Conservation (phyloP, 2,888 invertebrate genomes). For the Apotomis betuletana region DNA sequence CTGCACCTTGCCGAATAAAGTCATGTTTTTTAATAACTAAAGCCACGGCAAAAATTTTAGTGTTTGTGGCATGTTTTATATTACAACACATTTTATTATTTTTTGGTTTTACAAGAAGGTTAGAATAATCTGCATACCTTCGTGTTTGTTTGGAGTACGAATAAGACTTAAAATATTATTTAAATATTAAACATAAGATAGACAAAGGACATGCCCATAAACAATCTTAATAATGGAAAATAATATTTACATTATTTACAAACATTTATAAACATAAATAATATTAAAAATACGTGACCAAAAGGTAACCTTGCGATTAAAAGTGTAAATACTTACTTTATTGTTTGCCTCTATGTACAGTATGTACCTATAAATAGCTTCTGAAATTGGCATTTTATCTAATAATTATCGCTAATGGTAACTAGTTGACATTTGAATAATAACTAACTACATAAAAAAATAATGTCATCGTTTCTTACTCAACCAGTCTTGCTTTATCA, state of each 20-base stretch:
- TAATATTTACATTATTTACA: conserved; percentile 27
- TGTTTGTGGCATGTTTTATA: background rate
- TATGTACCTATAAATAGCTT: background rate
- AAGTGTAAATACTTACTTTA: background rate
- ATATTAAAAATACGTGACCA: background rate
- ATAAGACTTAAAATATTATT: conserved; percentile 4
- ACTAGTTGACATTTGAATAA: conserved; percentile 37
- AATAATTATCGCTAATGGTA: conserved; percentile 37
- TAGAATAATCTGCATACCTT: background rate
- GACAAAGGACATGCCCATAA: background rate
- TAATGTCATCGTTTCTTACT: conserved; percentile 64
- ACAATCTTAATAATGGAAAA: background rate
- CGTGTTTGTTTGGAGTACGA: too few relatives aligned
- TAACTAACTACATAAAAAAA: conserved; percentile 26
- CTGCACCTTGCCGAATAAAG: too few relatives aligned
- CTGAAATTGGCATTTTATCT: conserved; percentile 27
- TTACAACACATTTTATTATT: background rate
- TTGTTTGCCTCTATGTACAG: background rate
- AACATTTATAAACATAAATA: conserved; percentile 1
- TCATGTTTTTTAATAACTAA: too few relatives aligned
- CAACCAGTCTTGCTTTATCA: conserved; percentile 93
- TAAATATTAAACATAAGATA: conserved; percentile 15
- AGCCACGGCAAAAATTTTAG: too few relatives aligned
- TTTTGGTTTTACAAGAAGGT: background rate
- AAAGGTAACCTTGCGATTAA: conserved; percentile 2